These are phyloP conservation scores for Liparis tanakae DNA, from an alignment of 2,797 vertebrate genomes.

Conservation along the genomic window DNA sequence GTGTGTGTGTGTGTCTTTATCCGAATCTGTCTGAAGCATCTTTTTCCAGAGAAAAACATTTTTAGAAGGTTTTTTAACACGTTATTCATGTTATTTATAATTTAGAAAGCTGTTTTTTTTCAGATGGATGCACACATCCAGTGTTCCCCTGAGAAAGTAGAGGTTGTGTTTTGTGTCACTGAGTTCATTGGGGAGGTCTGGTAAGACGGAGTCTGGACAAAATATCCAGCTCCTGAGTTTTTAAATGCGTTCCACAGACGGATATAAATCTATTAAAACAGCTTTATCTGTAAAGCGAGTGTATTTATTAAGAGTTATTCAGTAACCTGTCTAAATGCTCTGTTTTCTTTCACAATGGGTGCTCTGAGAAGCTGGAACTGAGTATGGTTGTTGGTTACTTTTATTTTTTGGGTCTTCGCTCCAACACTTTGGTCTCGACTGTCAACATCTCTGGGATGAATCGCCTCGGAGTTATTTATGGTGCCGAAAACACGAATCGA, in stretches of 20 bases:
- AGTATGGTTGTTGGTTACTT: neutral
- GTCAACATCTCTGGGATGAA: neutral
- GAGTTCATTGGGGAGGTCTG: conserved; percentile 34
- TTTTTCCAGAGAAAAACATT: conserved; percentile 26
- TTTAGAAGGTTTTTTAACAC: conserved; percentile 11
- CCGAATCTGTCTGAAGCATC: conserved; percentile 15
- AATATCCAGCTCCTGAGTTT: conserved; percentile 29
- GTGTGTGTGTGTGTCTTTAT: conserved; percentile 6
- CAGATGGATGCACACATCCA: conserved; percentile 43
- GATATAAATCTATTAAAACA: conserved; percentile 38
- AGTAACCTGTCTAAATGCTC: neutral
- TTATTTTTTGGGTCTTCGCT: neutral
- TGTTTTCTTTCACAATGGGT: neutral
- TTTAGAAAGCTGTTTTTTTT: conserved; percentile 31
- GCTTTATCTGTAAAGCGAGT: conserved; percentile 28
- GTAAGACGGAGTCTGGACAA: conserved; percentile 47
- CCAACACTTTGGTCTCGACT: neutral
- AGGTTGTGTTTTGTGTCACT: conserved; percentile 33
- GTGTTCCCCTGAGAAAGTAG: conserved; percentile 53
- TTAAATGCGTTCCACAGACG: conserved; percentile 35
- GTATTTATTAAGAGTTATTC: conserved; percentile 16
- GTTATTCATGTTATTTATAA: conserved; percentile 45
- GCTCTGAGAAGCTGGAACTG: neutral
- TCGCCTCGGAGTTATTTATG: neutral
- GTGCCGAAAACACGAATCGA: neutral